Conservation (phyloP, 2,888 invertebrate species). For the Exocentrus adspersus region DNA sequence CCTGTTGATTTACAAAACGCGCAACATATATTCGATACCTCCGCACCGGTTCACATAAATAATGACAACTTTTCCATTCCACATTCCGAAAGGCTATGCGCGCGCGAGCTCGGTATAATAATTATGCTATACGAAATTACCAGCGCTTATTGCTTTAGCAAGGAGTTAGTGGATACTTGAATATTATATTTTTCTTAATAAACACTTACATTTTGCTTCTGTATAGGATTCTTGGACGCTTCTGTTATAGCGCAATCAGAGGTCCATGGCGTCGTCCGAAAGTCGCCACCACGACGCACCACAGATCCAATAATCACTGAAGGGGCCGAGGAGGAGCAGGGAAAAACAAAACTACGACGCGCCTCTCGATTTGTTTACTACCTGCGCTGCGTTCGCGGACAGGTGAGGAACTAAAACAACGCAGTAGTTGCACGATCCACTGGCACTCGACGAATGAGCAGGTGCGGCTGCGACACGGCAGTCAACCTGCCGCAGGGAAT, state of each 20-base stretch:
- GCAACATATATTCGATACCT: conserved; percentile 8
- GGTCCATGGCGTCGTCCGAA: too few species aligned
- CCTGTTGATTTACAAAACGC: not conserved
- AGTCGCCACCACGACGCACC: not conserved
- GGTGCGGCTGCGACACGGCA: conserved; percentile 38
- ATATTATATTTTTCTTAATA: too few species aligned
- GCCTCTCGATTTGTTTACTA: conserved; percentile 19
- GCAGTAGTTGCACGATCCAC: conserved; percentile 21
- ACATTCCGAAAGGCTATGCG: conserved; percentile 34
- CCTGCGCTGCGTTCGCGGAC: conserved; percentile 18
- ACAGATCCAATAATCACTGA: not conserved
- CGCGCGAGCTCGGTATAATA: too few species aligned
- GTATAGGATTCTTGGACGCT: too few species aligned
- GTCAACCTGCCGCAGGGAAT: conserved; percentile 50
- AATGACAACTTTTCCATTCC: conserved; percentile 41
- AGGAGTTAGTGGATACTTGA: too few species aligned
- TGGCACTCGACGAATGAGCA: conserved; percentile 31
- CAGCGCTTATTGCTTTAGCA: too few species aligned
- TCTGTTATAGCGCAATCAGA: too few species aligned
- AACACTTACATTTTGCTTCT: too few species aligned
- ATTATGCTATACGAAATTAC: too few species aligned
- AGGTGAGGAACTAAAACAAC: conserved; percentile 26
- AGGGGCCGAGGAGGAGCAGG: not conserved
- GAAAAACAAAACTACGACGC: not conserved
- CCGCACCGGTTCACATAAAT: conserved; percentile 34